A percentile compares a stretch with the other conserved stretches of the same genome.
Conservation (phyloP, 2,888 invertebrate species). For the Ashinkailepas kermadecensis region DNA sequence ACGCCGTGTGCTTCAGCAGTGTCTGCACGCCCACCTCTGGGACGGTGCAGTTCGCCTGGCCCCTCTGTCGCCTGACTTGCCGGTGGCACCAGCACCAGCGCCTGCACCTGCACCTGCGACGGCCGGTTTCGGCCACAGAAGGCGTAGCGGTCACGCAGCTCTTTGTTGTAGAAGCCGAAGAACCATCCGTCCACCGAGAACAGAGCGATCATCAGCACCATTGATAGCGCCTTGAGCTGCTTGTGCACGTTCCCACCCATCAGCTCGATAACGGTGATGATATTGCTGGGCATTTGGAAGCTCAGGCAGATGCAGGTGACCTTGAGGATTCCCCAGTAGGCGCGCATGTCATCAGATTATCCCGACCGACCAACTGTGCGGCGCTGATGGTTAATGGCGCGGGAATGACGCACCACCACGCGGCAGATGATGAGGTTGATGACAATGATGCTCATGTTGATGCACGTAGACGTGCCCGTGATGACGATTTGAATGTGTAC, state of each 20-base stretch:
- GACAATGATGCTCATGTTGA: neutral
- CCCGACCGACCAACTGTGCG: neutral
- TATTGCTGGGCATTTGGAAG: neutral
- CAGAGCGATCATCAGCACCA: neutral
- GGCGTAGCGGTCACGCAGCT: neutral
- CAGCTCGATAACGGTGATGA: neutral
- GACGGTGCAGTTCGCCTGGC: too few species aligned
- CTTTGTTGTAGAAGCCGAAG: constrained; percentile 5
- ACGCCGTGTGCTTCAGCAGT: too few species aligned
- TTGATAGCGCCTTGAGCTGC: neutral
- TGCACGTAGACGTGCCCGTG: neutral
- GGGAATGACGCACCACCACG: neutral
- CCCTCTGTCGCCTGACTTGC: too few species aligned
- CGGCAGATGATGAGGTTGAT: neutral
- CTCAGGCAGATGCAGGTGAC: neutral
- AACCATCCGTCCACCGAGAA: neutral
- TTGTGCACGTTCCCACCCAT: neutral
- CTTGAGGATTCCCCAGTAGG: constrained; percentile 4
- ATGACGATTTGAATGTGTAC: neutral
- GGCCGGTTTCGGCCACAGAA: neutral
- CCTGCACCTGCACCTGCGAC: too few species aligned
- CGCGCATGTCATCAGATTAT: neutral
- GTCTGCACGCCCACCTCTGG: too few species aligned
- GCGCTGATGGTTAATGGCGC: neutral
- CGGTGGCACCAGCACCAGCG: too few species aligned